Percentiles rank a stretch among this genome's conserved stretches.
Evolutionary conservation across 2,113 vertebrate genomes (phyloP).

Genomic region (Channa maculata): DNA sequence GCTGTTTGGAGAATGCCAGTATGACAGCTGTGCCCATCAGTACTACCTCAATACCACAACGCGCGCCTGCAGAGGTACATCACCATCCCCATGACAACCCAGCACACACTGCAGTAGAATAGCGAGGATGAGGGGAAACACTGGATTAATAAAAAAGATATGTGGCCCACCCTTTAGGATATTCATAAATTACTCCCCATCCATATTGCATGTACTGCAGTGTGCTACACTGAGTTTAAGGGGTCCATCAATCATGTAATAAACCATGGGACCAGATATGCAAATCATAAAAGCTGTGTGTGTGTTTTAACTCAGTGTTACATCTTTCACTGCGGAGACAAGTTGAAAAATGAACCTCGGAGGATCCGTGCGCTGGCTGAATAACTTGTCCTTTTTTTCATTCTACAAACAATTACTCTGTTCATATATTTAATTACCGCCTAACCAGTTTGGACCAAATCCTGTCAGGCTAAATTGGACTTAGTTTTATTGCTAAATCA

Average conservation of each 20-base stretch:
- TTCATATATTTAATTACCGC: constrained; percentile 16
- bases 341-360: constrained; percentile 42
- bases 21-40: constrained; percentile 91
- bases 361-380: neutral
- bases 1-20: constrained; percentile 92
- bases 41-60: constrained; percentile 91
- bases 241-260: constrained; percentile 55
- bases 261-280: constrained; percentile 52
- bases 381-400: neutral
- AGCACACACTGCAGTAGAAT: neutral
- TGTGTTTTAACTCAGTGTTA: constrained; percentile 25
- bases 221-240: constrained; percentile 33
- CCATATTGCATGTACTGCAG: constrained; percentile 41
- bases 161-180: constrained; percentile 32
- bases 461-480: neutral
- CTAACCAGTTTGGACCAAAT: constrained; percentile 10
- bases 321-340: constrained; percentile 9
- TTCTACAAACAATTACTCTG: constrained; percentile 7
- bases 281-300: constrained; percentile 26
- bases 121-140: neutral
- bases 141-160: constrained; percentile 34
- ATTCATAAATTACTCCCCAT: constrained; percentile 57
- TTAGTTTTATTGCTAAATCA: neutral
- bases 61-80: constrained; percentile 89
- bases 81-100: neutral